Base-by-base conservation (phyloP, 1,140 invertebrate species). In the Triops longicaudatus region DNA sequence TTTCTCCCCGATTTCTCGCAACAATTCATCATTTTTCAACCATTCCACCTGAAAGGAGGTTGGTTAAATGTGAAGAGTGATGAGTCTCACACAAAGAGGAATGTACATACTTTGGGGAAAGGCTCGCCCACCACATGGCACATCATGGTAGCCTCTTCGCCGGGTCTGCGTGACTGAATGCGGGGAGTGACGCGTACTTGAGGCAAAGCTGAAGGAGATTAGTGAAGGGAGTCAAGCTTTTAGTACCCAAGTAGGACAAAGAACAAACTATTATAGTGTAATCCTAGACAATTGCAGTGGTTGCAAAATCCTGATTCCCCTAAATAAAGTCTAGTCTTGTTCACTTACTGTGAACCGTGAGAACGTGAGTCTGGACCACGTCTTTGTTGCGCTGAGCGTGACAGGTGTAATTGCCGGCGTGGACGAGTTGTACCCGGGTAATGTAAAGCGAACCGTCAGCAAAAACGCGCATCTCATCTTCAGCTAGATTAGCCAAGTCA, bases 391-490 rank as follows among this genome's bases (percentile, higher is more conserved):
- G 86, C 79, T 90, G 87, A 27, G 92, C 91, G 81, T 92, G 89
- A 82, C 92, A 94, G 0, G 91, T 91, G 83, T 92, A 93, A 86
- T 94, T 94, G 12, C 92, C 92, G 31, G 90, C 89, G 82, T 93
- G 91, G 26, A 92, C 87, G 41, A 93, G 85, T 80, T 92, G 90
- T 71, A 93, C 88, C 74, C 89, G 87, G 41, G 89, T 91, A 74
- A 93, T 85, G 83, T 92, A 94, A 11, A 94, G 84, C 26, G 90
- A 91, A 0, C 91, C 92, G 80, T 92, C 91, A 44, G 86, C 88
- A 83, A 91, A 91, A 10, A 91, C 89, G 72, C 89, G 85, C 74
- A 91, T 84, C 79, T 89, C 89, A 79, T 90, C 88, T 78, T 90
- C 89, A 74, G 87, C 87, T 1, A 91, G 83, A 7, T 86, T 84